Conservation (phyloP, 2,888 invertebrate genomes). For the Chorisops tibialis region DNA sequence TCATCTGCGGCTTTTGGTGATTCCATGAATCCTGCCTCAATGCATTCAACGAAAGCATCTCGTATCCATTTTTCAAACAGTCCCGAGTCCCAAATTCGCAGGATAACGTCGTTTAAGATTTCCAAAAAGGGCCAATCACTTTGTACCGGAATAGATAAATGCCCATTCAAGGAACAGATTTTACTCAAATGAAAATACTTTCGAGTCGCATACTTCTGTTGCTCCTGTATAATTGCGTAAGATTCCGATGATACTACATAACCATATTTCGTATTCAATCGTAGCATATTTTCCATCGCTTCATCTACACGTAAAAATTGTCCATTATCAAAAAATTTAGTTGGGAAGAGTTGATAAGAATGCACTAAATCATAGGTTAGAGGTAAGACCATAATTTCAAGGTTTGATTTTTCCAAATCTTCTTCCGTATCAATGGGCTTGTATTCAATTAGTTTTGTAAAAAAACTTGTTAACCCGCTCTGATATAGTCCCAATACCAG, state of each 20-base stretch:
- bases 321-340: not conserved
- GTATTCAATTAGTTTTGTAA: not conserved
- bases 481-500: not conserved
- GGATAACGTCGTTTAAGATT: not conserved
- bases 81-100: not conserved
- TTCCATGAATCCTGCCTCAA: not conserved
- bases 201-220: not conserved
- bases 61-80: not conserved
- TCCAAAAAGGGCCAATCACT: not conserved
- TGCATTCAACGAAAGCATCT: not conserved
- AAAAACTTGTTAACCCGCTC: conserved; percentile 3
- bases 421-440: not conserved
- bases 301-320: not conserved
- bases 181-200: not conserved
- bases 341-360: not conserved
- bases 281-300: not conserved
- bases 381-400: not conserved
- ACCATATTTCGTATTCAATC: not conserved
- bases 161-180: not conserved
- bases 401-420: not conserved
- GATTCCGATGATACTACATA: not conserved
- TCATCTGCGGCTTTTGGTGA: not conserved
- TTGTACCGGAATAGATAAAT: not conserved
- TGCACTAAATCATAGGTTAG: not conserved
- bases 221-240: not conserved